These are phyloP conservation scores for Bombus confusus DNA, from an alignment of 1,140 invertebrate genomes.

Conservation along the genomic window DNA sequence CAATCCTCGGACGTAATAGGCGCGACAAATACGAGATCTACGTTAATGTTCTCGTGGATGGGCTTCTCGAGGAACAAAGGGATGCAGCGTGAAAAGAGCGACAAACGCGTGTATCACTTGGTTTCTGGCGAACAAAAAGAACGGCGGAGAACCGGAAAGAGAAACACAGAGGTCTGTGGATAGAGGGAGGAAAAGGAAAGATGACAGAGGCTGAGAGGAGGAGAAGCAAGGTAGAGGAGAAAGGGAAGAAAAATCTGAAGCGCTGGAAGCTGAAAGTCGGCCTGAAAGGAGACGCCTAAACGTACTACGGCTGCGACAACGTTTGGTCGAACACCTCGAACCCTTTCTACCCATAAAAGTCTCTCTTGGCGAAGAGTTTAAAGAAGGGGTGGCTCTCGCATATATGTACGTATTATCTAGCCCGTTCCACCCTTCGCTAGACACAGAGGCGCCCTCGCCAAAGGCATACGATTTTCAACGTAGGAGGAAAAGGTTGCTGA, in stretches of 20 bases:
- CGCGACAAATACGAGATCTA: constrained; percentile 41
- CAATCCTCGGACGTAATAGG: constrained; percentile 4
- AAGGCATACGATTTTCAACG: constrained; percentile 64
- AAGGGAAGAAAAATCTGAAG: constrained; percentile 14
- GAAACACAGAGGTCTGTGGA: not conserved
- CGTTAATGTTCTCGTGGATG: constrained; percentile 34
- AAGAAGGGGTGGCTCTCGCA: constrained; percentile 45
- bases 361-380: constrained; percentile 34
- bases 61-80: constrained; percentile 13
- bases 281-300: constrained; percentile 36
- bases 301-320: constrained; percentile 40
- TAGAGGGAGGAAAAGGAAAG: no score
- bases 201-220: not conserved
- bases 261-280: constrained; percentile 39
- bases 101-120: constrained; percentile 24
- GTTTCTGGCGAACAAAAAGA: no score
- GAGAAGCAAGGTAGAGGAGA: not conserved
- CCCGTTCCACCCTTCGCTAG: constrained; percentile 53
- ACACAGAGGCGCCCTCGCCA: constrained; percentile 64
- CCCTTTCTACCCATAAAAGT: constrained; percentile 45
- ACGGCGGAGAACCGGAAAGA: not conserved
- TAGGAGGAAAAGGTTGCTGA: constrained; percentile 68
- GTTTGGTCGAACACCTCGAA: constrained; percentile 54
- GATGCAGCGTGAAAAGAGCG: constrained; percentile 10
- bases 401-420: constrained; percentile 52